These are phyloP conservation scores for Branchinecta lindahli DNA, from an alignment of 1,140 invertebrate genomes.

Conservation along the genomic window DNA sequence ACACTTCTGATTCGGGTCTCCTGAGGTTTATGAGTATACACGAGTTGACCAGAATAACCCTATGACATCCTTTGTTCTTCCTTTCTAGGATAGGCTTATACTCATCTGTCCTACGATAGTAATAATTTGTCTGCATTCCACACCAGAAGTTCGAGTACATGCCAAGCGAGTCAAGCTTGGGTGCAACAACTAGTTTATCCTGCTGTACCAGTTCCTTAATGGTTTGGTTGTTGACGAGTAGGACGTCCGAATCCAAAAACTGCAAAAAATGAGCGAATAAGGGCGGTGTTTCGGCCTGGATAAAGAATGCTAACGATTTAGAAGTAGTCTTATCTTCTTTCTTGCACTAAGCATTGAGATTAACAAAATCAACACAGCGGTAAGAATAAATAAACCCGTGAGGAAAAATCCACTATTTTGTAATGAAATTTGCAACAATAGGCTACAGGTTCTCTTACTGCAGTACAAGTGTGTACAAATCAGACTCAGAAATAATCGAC, in stretches of 20 bases:
- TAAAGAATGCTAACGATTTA: not conserved
- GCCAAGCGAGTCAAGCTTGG: slow-evolving; percentile 68
- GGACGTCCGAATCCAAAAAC: slow-evolving; percentile 78
- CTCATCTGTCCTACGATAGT: slow-evolving; percentile 70
- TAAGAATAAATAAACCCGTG: too few species aligned
- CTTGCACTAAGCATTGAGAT: not conserved
- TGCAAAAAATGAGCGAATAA: slow-evolving; percentile 34
- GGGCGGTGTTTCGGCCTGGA: slow-evolving; percentile 14
- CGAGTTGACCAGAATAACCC: slow-evolving; percentile 83
- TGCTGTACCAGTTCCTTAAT: slow-evolving; percentile 51
- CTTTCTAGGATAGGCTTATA: slow-evolving; percentile 65
- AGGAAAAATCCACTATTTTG: too few species aligned
- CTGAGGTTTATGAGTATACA: slow-evolving; percentile 68
- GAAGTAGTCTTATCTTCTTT: not conserved
- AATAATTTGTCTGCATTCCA: slow-evolving; percentile 72
- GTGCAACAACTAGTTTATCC: slow-evolving; percentile 49
- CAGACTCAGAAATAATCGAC: not conserved
- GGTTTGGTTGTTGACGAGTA: slow-evolving; percentile 55
- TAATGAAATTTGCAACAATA: too few species aligned
- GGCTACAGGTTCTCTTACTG: not conserved
- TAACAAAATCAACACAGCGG: not conserved
- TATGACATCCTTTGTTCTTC: slow-evolving; percentile 54
- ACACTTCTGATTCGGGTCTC: slow-evolving; percentile 38
- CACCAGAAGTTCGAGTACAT: slow-evolving; percentile 94
- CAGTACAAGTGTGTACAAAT: too few species aligned